Percentiles rank a stretch among this genome's conserved stretches.
Evolutionary conservation across 2,888 invertebrate genomes (phyloP).

Genomic region (Ophraella communa): DNA sequence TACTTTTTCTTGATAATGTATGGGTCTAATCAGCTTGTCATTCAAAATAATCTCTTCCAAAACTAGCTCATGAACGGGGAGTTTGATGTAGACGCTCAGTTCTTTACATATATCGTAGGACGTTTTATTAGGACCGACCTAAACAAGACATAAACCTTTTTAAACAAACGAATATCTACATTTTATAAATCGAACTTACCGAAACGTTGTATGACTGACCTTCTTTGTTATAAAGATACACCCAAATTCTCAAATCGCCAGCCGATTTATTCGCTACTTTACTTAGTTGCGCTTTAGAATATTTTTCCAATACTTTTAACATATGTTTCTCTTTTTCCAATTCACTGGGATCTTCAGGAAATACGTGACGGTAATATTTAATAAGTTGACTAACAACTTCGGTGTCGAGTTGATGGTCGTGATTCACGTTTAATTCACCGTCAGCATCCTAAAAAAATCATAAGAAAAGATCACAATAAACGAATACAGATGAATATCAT

Average conservation of each 20-base stretch:
- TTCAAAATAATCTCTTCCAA: slow-evolving; percentile 82
- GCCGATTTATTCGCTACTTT: slow-evolving; percentile 69
- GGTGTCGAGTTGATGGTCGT: slow-evolving; percentile 65
- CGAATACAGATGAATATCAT: no score
- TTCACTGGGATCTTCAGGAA: slow-evolving; percentile 80
- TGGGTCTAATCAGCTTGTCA: slow-evolving; percentile 74
- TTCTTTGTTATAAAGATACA: slow-evolving; percentile 71
- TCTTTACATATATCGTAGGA: slow-evolving; percentile 78
- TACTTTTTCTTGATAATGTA: slow-evolving; percentile 77
- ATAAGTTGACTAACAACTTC: slow-evolving; percentile 82
- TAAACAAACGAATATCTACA: neutral
- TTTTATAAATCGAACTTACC: no score
- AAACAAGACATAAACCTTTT: slow-evolving; percentile 39
- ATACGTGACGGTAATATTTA: slow-evolving; percentile 75
- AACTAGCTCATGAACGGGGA: slow-evolving; percentile 72
- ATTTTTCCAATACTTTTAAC: slow-evolving; percentile 72
- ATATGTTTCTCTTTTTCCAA: slow-evolving; percentile 78
- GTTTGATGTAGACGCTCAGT: slow-evolving; percentile 69
- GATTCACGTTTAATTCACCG: slow-evolving; percentile 41
- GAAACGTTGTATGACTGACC: slow-evolving; percentile 68
- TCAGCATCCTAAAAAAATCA: slow-evolving; percentile 60
- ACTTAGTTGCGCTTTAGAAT: slow-evolving; percentile 68
- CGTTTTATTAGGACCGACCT: slow-evolving; percentile 80
- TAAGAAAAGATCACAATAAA: no score
- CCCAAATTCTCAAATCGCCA: slow-evolving; percentile 82